Evolutionary conservation across 2,113 vertebrate species (phyloP).

Genomic region (Erythrolamprus reginae): DNA sequence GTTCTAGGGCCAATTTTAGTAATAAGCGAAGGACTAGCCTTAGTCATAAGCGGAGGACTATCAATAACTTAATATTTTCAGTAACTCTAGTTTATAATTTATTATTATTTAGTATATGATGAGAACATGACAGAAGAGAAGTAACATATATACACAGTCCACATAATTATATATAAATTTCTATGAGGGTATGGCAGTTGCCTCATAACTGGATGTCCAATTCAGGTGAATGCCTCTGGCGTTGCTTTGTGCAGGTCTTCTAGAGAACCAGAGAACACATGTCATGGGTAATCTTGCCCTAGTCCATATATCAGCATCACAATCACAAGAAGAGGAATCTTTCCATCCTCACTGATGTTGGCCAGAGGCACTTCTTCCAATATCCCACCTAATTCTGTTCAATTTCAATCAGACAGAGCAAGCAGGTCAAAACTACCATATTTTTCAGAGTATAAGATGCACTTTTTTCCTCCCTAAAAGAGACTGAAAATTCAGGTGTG

Average conservation of each 20-base stretch:
- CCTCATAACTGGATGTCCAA: background rate
- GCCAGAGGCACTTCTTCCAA: background rate
- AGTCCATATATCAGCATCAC: background rate
- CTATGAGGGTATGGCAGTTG: background rate
- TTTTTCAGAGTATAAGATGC: too few species aligned
- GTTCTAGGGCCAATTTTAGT: background rate
- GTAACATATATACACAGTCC: background rate
- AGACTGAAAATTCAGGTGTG: too few species aligned
- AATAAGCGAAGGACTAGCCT: background rate
- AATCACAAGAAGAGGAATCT: background rate
- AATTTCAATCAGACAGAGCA: background rate
- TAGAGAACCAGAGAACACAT: background rate
- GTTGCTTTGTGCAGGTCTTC: background rate
- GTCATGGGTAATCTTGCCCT: background rate
- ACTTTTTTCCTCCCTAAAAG: too few species aligned
- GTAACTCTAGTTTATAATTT: slow-evolving; percentile 25
- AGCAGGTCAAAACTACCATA: background rate
- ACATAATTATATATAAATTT: background rate
- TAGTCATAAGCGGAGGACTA: background rate
- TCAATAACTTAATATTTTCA: slow-evolving; percentile 41
- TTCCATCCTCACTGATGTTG: background rate
- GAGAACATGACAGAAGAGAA: background rate
- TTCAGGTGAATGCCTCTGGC: background rate
- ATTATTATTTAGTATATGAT: background rate
- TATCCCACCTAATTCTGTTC: background rate